Base-by-base conservation (phyloP, 2,113 vertebrate genomes). In the Sapayoa aenigma region DNA sequence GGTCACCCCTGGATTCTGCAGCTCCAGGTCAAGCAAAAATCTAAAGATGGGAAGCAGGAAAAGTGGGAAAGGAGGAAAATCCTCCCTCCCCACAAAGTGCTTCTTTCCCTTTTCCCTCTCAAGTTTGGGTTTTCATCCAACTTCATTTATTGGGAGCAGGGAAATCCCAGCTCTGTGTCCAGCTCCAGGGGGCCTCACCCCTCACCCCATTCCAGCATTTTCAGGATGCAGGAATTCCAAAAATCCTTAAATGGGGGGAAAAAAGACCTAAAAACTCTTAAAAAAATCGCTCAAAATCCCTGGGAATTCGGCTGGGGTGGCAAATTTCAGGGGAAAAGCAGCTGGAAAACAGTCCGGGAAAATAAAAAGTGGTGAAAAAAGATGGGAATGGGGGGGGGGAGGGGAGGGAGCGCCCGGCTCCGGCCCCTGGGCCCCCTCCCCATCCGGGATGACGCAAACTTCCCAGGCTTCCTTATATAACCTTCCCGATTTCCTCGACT, bases 401-500 rank as follows among this genome's bases (percentile, higher is more conserved):
- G 9, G 24, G 56, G 11, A 18, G 69, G 77, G 75, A 76, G 55
- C 49, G 58, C 41, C 79, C 28, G 28, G 65, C 63, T 68, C 44
- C 58, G 56, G 60, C n/a, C 62, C 50, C 50, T 27, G 25, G 53
- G 53, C 30, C 78, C 85, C 75, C 74, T 75, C 79, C 73, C 27
- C 76, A 79, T 76, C 73, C 77, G 77, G 94, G 91, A 97, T 98
- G 97, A 98, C 95, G 96, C 96, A 97, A 92, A 91, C 91, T 82
- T 81, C 97, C 97, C 96, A 95, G 79, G 87, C 89, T 83, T 69
- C 97, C 97, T 97, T 97, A 97, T 97, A 96, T 97, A 98, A 97
- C 85, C 86, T 81, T 75, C 78, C 94, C 95, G 82, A 97, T 96
- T 97, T 97, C 97, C 97, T 97, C 96, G 96, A 97, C 97, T 95